Evolutionary conservation across 2,888 invertebrate species (phyloP).

Genomic region (Pandemis heparana): DNA sequence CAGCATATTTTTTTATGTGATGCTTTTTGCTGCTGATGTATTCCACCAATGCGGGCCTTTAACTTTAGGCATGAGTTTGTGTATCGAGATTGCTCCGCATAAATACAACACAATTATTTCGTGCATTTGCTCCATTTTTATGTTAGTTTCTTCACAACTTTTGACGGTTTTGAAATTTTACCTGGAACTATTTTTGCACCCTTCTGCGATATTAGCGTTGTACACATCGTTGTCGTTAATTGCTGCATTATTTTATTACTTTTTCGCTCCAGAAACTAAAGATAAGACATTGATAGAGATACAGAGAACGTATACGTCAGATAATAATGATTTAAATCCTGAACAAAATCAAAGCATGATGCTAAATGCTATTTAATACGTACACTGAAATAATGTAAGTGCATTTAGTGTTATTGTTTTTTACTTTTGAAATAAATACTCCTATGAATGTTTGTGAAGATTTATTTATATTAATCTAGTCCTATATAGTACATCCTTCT

Average conservation of each 20-base stretch:
- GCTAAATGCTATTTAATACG: neutral
- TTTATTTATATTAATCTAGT: too few relatives aligned
- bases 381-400: too few relatives aligned
- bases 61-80: neutral
- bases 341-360: neutral
- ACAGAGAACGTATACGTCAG: neutral
- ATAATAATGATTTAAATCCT: neutral
- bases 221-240: neutral
- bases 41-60: neutral
- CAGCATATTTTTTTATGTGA: neutral
- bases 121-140: neutral
- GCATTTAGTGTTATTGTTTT: too few relatives aligned
- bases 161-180: neutral
- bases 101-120: slow-evolving; percentile 1
- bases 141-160: neutral
- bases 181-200: neutral
- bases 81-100: neutral
- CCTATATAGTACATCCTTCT: too few relatives aligned
- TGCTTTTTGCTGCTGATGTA: neutral
- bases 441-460: too few relatives aligned
- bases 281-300: slow-evolving; percentile 1
- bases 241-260: neutral
- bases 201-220: neutral
- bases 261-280: slow-evolving; percentile 2
- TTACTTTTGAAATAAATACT: too few relatives aligned